Evolutionary conservation across 2,797 vertebrate species (phyloP).

Genomic region (Lateolabrax maculatus): DNA sequence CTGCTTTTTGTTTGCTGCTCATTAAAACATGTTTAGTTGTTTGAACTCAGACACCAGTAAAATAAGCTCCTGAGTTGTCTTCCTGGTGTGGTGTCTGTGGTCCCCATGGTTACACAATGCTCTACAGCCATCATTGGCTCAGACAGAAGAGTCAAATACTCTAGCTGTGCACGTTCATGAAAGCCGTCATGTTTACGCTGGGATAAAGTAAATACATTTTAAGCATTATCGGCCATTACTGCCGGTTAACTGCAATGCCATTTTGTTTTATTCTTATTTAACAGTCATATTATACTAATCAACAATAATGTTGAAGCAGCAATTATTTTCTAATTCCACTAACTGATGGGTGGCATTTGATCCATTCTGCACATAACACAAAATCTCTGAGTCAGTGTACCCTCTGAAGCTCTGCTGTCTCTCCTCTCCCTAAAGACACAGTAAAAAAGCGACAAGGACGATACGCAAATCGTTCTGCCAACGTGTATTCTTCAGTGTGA

Average conservation of each 20-base stretch:
- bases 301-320: background rate
- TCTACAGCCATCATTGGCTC: background rate
- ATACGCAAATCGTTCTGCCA: conserved; percentile 38
- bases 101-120: background rate
- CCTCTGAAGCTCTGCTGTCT: background rate
- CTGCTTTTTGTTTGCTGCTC: background rate
- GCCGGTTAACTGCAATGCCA: background rate
- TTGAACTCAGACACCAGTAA: background rate
- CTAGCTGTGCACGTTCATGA: background rate
- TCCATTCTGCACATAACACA: background rate
- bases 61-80: background rate
- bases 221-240: background rate
- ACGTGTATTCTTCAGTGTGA: conserved; percentile 13
- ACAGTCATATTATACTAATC: background rate
- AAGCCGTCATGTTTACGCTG: too few relatives aligned
- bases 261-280: background rate
- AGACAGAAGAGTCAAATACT: background rate
- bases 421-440: background rate
- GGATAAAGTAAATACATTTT: too few relatives aligned
- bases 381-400: background rate
- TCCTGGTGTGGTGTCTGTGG: background rate
- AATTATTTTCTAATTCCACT: background rate
- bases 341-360: background rate
- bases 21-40: background rate
- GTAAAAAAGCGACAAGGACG: background rate